Base-by-base conservation (phyloP, 2,113 vertebrate genomes). In the Dryoscopus gambensis region DNA sequence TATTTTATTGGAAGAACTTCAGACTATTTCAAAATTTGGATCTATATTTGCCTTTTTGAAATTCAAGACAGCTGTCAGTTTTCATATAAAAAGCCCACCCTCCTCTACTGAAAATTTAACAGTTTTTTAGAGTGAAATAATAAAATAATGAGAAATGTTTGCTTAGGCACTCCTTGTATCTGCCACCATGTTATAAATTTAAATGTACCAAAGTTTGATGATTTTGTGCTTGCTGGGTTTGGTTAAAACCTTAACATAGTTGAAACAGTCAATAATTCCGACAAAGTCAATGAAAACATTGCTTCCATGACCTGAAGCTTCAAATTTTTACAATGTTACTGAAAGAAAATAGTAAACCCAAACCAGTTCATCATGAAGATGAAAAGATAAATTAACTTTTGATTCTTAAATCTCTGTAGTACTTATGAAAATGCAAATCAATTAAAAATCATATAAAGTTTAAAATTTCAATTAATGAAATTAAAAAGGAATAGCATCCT, bases 31-130 rank as follows among this genome's bases (percentile, higher is more conserved):
- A 94, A 76, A 96, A 80, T 91, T 91, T 93, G 62, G 77, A 91
- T 82, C 69, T 78, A 19, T 78, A 84, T 93, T 92, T 89, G 49
- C 77, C 62, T 73, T 91, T 95, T 65, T 84, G 10, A 85, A 96
- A 89, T 79, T 65, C 78, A 84, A 76, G 77, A 12, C 93, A 91
- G 75, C 65, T 96, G 84, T 89, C 93, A 91, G 65, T 95, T 91
- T 96, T 87, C 63, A 80, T 49, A 60, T 35, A 46, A 70, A 89
- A 60, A 73, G 2, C 2, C 8, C 25, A 40, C 14, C 46, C 37
- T 59, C 21, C 12, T 86, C 55, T 52, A 5, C 19, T 47, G 42
- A 80, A 42, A 86, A 55, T 35, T 49, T 64, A 57, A 53, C 35
- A 53, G 14, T 44, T 46, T 70, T 88, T 88, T 74, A 89, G 31